phyloP scores from a whole-genome alignment of 2,113 vertebrate species.

The Xenopus laevis region DNA sequence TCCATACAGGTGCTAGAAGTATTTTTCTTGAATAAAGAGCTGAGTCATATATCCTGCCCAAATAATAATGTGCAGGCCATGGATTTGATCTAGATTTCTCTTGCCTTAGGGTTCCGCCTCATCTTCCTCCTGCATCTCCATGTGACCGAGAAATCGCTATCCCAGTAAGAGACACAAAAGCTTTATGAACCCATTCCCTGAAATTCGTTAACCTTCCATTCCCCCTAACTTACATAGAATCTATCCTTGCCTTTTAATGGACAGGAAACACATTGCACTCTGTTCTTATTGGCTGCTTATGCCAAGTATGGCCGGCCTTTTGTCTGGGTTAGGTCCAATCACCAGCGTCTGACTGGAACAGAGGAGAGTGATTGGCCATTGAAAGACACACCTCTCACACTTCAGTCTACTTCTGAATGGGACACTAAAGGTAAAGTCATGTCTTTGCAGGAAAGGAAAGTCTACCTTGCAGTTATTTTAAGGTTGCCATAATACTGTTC shows the following conservation, averaged over 20 bases:
- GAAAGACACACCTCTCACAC: conserved; percentile 69
- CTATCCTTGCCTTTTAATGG: neutral
- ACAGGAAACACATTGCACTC: conserved; percentile 74
- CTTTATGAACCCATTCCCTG: too few species aligned
- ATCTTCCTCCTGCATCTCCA: conserved; percentile 72
- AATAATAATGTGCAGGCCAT: too few species aligned
- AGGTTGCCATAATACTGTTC: too few species aligned
- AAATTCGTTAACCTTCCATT: too few species aligned
- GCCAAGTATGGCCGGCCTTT: conserved; percentile 70
- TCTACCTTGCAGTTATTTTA: too few species aligned
- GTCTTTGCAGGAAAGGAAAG: too few species aligned
- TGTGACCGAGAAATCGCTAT: conserved; percentile 72
- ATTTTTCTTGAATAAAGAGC: too few species aligned
- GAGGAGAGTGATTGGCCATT: conserved; percentile 64
- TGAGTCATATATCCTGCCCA: too few species aligned
- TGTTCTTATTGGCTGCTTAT: conserved; percentile 72
- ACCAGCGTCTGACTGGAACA: conserved; percentile 67
- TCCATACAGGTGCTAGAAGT: neutral
- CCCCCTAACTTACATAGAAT: neutral
- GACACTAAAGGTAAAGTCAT: conserved; percentile 11
- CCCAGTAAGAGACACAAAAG: conserved; percentile 59
- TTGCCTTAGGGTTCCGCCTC: conserved; percentile 38
- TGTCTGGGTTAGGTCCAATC: conserved; percentile 75
- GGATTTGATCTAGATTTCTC: neutral
- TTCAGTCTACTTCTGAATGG: conserved; percentile 23